phyloP scores from a whole-genome alignment of 2,888 invertebrate genomes.

The Heliothis peltigera region DNA sequence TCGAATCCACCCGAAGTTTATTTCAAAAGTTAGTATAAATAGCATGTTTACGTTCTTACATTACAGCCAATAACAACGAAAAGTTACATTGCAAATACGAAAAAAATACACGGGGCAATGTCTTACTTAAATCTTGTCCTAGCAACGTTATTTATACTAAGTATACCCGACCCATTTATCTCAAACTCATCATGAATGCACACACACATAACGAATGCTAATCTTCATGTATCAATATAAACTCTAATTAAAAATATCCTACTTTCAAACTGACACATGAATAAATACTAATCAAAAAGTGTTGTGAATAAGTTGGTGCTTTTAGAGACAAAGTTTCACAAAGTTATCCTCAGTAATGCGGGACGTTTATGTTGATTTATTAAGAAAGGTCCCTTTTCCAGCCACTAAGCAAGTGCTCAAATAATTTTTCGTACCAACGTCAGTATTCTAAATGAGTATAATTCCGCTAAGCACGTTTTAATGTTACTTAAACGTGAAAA shows the following conservation, averaged over 20 bases:
- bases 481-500: slow-evolving; percentile 24
- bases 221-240: slow-evolving; percentile 26
- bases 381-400: slow-evolving; percentile 18
- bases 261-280: slow-evolving; percentile 7
- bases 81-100: too few relatives aligned
- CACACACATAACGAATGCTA: too few relatives aligned
- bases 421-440: slow-evolving; percentile 34
- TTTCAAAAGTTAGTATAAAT: not conserved
- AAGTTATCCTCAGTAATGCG: slow-evolving; percentile 35
- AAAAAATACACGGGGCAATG: too few relatives aligned
- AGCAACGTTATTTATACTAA: slow-evolving; percentile 10
- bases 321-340: slow-evolving; percentile 41
- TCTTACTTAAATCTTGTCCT: not conserved
- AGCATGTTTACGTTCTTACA: not conserved
- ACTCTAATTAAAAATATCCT: slow-evolving; percentile 15
- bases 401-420: slow-evolving; percentile 24
- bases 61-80: too few relatives aligned
- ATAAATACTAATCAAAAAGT: slow-evolving; percentile 20
- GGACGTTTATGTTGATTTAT: slow-evolving; percentile 50
- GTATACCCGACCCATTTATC: not conserved
- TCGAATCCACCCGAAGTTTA: too few relatives aligned
- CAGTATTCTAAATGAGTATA: slow-evolving; percentile 15
- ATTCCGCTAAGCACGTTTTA: slow-evolving; percentile 14
- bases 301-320: slow-evolving; percentile 39
- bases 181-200: not conserved